Conservation (phyloP, 2,797 vertebrate genomes). For the Tachyglossus aculeatus region DNA sequence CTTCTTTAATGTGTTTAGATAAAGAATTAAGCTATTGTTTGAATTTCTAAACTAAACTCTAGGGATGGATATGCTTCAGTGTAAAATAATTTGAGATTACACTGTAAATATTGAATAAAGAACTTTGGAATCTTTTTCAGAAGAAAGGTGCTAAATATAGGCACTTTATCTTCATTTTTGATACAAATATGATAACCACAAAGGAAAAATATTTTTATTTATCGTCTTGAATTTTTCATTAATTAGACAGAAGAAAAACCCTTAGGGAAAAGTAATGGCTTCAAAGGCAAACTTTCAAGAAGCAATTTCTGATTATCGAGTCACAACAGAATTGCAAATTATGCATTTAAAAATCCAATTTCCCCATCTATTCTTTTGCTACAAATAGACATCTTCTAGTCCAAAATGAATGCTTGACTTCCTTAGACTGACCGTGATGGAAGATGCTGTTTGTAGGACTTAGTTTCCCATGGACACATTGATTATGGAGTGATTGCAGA, state of each 20-base stretch:
- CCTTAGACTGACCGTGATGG: not conserved
- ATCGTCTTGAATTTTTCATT: not conserved
- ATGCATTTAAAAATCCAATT: not conserved
- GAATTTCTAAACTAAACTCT: too few relatives aligned
- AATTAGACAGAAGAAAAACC: not conserved
- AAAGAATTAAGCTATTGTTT: too few relatives aligned
- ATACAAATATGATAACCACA: too few relatives aligned
- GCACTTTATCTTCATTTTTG: too few relatives aligned
- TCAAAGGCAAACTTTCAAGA: not conserved
- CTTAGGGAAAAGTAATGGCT: not conserved
- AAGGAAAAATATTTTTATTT: too few relatives aligned
- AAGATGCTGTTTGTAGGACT: not conserved
- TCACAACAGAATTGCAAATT: constrained; percentile 5
- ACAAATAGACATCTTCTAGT: not conserved
- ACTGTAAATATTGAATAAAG: not conserved
- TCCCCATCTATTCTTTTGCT: not conserved
- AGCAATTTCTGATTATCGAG: not conserved
- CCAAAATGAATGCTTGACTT: not conserved
- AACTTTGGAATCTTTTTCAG: too few relatives aligned
- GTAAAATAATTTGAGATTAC: not conserved
- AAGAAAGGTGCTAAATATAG: too few relatives aligned
- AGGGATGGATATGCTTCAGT: too few relatives aligned
- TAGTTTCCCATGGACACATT: not conserved
- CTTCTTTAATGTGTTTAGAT: too few relatives aligned
- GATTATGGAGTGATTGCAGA: too few relatives aligned